A percentile compares a stretch with the other conserved stretches of the same genome.
These are phyloP conservation scores for Hyles lineata DNA, from an alignment of 2,888 invertebrate genomes.

Conservation along the genomic window DNA sequence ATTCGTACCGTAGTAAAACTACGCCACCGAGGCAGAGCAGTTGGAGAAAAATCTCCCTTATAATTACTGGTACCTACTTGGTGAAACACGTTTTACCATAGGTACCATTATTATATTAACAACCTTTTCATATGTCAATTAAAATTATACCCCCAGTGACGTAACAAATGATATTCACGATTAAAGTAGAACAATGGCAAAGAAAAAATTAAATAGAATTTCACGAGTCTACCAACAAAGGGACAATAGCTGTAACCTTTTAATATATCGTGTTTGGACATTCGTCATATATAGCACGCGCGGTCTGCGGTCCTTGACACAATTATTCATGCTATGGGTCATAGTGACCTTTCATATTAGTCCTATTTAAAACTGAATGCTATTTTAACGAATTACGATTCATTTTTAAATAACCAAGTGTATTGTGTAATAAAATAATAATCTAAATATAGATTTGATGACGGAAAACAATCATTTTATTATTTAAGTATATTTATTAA, in stretches of 20 bases:
- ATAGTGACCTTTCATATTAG: slow-evolving; percentile 41
- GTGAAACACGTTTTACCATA: no score
- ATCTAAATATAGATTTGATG: not conserved
- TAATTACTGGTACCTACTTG: no score
- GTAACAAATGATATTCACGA: not conserved
- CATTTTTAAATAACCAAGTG: not conserved
- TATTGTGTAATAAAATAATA: not conserved
- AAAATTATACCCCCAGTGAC: no score
- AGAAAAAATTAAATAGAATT: slow-evolving; percentile 8
- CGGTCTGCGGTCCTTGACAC: slow-evolving; percentile 56
- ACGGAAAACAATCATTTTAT: not conserved
- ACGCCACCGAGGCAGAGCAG: no score
- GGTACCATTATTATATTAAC: no score
- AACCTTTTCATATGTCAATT: no score
- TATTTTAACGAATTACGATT: not conserved
- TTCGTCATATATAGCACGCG: slow-evolving; percentile 46
- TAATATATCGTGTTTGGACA: slow-evolving; percentile 25
- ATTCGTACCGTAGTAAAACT: no score
- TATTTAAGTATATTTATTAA: not conserved
- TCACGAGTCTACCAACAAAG: slow-evolving; percentile 3
- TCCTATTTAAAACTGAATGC: slow-evolving; percentile 9
- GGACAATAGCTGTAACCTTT: slow-evolving; percentile 16
- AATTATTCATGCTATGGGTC: slow-evolving; percentile 51
- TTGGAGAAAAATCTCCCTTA: no score
- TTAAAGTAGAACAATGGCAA: not conserved